These are phyloP conservation scores for Rhynchopsitta pachyrhyncha DNA, from an alignment of 2,113 vertebrate genomes.

Conservation along the genomic window DNA sequence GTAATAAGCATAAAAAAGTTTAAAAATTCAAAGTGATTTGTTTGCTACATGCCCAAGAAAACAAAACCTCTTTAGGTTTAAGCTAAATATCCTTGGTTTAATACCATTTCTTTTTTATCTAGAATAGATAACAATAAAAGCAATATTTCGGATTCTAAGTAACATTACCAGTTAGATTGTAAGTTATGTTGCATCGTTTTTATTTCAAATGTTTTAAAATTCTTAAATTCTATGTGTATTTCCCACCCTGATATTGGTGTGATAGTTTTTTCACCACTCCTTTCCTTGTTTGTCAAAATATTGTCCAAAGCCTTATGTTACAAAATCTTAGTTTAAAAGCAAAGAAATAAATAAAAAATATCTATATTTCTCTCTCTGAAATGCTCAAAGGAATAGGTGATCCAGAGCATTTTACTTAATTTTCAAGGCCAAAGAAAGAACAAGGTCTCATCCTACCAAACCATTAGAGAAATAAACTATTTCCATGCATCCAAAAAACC, in stretches of 20 bases:
- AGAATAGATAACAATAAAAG: background rate
- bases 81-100: background rate
- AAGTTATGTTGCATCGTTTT: background rate
- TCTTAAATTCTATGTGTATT: background rate
- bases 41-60: background rate
- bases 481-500: fast-evolving
- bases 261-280: background rate
- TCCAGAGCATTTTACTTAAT: background rate
- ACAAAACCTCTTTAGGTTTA: background rate
- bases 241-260: background rate
- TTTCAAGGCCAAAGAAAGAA: background rate
- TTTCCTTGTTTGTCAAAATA: background rate
- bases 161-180: background rate
- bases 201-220: background rate
- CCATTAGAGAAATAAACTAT: background rate
- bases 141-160: background rate
- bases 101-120: background rate
- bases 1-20: background rate
- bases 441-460: background rate
- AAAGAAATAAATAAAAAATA: background rate
- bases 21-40: background rate
- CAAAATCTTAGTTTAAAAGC: background rate
- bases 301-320: background rate
- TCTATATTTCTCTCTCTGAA: background rate
- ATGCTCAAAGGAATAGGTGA: background rate